Percentiles rank a stretch among this genome's conserved stretches.
Conservation (phyloP, 2,888 invertebrate species). For the Dicranocentrus wangi region DNA sequence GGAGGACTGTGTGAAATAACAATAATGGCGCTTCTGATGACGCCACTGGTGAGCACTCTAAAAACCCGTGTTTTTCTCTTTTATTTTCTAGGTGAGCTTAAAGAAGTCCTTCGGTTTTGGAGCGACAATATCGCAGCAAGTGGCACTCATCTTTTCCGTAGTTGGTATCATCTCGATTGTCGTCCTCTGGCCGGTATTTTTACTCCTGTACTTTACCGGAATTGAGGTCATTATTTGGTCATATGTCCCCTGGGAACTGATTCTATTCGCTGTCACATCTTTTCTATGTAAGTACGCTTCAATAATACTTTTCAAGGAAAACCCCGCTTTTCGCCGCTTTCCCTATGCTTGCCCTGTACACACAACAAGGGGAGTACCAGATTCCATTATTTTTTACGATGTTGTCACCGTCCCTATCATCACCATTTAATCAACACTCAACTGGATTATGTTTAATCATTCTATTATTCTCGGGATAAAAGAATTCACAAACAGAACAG, state of each 20-base stretch:
- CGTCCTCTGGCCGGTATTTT: constrained; percentile 90
- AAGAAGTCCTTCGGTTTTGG: constrained; percentile 92
- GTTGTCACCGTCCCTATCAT: constrained; percentile 39
- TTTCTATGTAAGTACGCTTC: constrained; percentile 80
- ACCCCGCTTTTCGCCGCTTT: no score
- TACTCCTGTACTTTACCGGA: constrained; percentile 89
- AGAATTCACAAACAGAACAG: not conserved
- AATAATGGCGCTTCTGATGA: constrained; percentile 7
- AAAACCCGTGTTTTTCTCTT: not conserved
- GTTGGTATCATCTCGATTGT: constrained; percentile 91
- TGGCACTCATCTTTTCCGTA: constrained; percentile 93
- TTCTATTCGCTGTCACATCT: constrained; percentile 87
- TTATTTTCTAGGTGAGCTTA: constrained; percentile 85
- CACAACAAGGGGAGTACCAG: no score
- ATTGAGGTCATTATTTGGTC: constrained; percentile 88
- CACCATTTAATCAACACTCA: constrained; percentile 52
- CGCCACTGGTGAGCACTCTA: no score
- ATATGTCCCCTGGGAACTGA: constrained; percentile 90
- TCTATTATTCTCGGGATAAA: not conserved
- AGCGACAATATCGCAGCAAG: constrained; percentile 79
- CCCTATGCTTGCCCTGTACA: no score
- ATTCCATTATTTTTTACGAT: constrained; percentile 41
- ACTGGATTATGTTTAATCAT: constrained; percentile 18
- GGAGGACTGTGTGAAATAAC: no score
- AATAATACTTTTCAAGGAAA: constrained; percentile 11